Percentiles rank a stretch among this genome's conserved stretches.
These are phyloP conservation scores for Pollimyrus isidori DNA, from an alignment of 2,113 vertebrate species.

Conservation along the genomic window DNA sequence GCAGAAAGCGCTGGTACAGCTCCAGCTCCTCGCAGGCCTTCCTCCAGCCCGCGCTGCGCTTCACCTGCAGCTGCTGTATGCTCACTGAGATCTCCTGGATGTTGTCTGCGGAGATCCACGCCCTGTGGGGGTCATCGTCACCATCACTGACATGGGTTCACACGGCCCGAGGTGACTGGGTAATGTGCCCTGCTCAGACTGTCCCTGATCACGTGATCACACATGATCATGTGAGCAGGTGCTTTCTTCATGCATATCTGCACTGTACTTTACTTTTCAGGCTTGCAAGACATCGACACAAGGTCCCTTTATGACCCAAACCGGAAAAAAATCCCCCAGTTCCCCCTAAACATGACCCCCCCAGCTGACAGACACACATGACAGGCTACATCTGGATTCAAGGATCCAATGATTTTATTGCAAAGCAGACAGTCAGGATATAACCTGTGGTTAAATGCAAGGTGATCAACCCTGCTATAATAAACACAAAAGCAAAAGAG, in stretches of 20 bases:
- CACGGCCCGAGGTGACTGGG: not conserved
- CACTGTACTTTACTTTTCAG: not conserved
- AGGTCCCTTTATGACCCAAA: not conserved
- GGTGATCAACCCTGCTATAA: not conserved
- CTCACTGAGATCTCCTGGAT: conserved; percentile 95
- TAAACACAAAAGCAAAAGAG: not conserved
- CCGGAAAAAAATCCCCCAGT: not conserved
- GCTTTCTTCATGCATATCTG: not conserved
- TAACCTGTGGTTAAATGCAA: not conserved
- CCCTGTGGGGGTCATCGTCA: conserved; percentile 53
- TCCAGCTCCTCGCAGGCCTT: conserved; percentile 95
- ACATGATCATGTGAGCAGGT: no score
- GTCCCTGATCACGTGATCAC: not conserved
- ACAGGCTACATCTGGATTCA: not conserved
- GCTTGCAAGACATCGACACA: not conserved
- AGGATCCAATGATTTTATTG: not conserved
- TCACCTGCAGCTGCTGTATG: conserved; percentile 90
- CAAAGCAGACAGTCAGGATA: not conserved
- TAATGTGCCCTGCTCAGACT: not conserved
- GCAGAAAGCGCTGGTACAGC: conserved; percentile 85
- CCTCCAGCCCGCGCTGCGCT: conserved; percentile 93
- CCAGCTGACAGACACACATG: not conserved
- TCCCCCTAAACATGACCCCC: not conserved
- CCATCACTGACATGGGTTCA: not conserved
- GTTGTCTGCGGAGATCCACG: conserved; percentile 96